Evolutionary conservation across 2,797 vertebrate species (phyloP).

Genomic region (Coregonus suidteri): DNA sequence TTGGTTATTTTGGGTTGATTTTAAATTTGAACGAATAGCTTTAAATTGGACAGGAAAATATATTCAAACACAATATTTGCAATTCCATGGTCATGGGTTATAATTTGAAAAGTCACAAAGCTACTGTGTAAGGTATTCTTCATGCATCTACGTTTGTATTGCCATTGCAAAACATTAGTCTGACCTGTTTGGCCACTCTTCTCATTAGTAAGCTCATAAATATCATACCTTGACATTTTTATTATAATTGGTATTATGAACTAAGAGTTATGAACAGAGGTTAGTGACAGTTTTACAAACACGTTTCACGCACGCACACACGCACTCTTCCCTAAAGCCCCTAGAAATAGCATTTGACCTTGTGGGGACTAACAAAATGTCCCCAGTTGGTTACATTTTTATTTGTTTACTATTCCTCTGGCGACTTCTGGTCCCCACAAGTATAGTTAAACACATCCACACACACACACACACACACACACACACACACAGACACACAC

Average conservation of each 20-base stretch:
- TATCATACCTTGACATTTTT: not conserved
- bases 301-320: too few species aligned
- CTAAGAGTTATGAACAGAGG: too few species aligned
- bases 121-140: not conserved
- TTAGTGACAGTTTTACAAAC: too few species aligned
- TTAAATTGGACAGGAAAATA: not conserved
- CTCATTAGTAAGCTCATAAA: not conserved
- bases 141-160: not conserved
- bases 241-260: slow-evolving; percentile 3
- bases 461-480: slow-evolving; percentile 23
- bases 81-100: not conserved
- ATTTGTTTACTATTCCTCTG: too few species aligned
- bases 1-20: not conserved
- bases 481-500: slow-evolving; percentile 1
- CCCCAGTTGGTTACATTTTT: too few species aligned
- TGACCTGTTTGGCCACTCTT: not conserved
- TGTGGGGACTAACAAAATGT: too few species aligned
- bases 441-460: too few species aligned
- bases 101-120: not conserved
- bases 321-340: too few species aligned
- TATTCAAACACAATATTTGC: not conserved
- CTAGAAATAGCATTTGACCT: too few species aligned
- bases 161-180: too few species aligned
- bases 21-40: not conserved
- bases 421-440: too few species aligned